Evolutionary conservation across 2,113 vertebrate genomes (phyloP).

Genomic region (Polyodon spathula): DNA sequence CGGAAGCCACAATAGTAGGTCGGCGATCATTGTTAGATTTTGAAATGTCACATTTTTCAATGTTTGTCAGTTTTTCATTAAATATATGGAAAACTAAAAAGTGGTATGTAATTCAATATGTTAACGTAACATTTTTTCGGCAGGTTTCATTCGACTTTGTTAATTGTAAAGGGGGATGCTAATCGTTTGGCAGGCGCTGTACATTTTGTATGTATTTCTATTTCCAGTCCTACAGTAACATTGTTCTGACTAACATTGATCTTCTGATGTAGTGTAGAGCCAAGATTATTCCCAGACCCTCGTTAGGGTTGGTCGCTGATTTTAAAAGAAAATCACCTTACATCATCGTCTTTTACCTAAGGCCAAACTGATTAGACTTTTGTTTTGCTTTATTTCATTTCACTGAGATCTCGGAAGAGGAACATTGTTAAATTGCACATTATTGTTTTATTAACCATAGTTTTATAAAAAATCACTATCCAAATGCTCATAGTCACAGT

Average conservation of each 20-base stretch:
- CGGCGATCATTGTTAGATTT: too few relatives aligned
- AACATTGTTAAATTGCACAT: conserved; percentile 43
- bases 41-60: too few relatives aligned
- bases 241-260: too few relatives aligned
- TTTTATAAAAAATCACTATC: conserved; percentile 52
- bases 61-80: too few relatives aligned
- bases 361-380: background rate
- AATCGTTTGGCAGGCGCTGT: too few relatives aligned
- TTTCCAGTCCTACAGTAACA: background rate
- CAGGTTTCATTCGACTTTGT: too few relatives aligned
- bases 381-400: background rate
- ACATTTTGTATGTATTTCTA: too few relatives aligned
- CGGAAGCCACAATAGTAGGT: too few relatives aligned
- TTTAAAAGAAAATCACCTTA: background rate
- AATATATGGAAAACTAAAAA: too few relatives aligned
- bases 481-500: conserved; percentile 56
- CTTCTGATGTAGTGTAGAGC: background rate
- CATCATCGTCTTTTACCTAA: background rate
- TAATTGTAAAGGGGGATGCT: too few relatives aligned
- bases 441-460: conserved; percentile 51
- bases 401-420: conserved; percentile 27
- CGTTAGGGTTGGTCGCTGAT: background rate
- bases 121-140: too few relatives aligned
- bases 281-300: background rate
- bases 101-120: too few relatives aligned